Evolutionary conservation across 2,797 vertebrate species (phyloP).

Genomic region (Gymnocypris eckloni): DNA sequence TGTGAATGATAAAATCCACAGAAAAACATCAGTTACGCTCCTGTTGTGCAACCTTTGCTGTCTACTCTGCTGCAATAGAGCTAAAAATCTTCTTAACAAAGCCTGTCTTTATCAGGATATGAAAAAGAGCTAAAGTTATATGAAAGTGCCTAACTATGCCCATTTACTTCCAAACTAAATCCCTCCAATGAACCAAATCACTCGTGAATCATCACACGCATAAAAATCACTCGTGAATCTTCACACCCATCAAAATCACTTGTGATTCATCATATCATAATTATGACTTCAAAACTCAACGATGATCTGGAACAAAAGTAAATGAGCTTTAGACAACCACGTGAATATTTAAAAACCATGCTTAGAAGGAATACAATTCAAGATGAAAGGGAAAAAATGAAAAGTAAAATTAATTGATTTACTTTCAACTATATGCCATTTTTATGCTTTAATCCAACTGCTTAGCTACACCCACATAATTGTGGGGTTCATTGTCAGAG

Average conservation of each 20-base stretch:
- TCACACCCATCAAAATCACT: not conserved
- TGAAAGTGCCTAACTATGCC: not conserved
- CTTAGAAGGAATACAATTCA: not conserved
- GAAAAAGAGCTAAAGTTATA: not conserved
- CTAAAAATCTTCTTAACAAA: not conserved
- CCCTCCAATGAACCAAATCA: not conserved
- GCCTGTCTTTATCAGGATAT: not conserved
- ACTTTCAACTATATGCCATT: not conserved
- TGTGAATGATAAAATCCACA: not conserved
- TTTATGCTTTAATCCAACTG: not conserved
- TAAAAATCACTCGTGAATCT: not conserved
- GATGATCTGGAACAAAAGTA: not conserved
- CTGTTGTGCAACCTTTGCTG: constrained; percentile 3
- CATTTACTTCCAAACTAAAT: constrained; percentile 1
- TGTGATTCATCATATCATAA: not conserved
- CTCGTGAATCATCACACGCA: not conserved
- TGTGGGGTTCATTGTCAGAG: not conserved
- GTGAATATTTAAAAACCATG: not conserved
- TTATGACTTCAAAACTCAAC: not conserved
- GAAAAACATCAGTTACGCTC: not conserved
- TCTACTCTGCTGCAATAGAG: not conserved
- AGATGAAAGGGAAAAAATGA: not conserved
- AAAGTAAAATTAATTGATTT: not conserved
- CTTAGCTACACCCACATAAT: not conserved
- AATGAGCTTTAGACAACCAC: constrained; percentile 2